phyloP scores from a whole-genome alignment of 2,888 invertebrate genomes.

The Octonoba sinensis region DNA sequence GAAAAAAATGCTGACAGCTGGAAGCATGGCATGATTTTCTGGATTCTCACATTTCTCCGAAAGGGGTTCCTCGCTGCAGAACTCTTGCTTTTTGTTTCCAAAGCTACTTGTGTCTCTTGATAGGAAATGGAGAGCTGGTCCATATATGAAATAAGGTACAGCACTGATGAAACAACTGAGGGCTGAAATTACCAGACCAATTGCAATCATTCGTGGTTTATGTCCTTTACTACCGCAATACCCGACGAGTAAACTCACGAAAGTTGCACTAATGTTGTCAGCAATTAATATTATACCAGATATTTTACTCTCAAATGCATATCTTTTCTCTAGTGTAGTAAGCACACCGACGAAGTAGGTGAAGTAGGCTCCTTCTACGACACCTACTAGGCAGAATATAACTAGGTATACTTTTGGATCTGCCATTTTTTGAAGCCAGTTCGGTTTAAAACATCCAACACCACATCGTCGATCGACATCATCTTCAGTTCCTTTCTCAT shows the following conservation, averaged over 20 bases:
- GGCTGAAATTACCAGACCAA: constrained; percentile 59
- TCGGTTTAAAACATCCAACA: constrained; percentile 65
- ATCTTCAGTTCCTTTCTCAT: constrained; percentile 3
- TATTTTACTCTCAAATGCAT: constrained; percentile 65
- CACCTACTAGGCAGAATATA: constrained; percentile 63
- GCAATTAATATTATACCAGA: constrained; percentile 66
- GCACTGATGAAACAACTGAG: constrained; percentile 61
- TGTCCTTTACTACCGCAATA: constrained; percentile 64
- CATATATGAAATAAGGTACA: constrained; percentile 66
- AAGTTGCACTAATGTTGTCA: constrained; percentile 62
- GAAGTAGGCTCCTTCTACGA: constrained; percentile 66
- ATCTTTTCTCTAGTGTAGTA: constrained; percentile 66
- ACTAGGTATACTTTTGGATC: constrained; percentile 66
- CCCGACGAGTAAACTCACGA: constrained; percentile 62
- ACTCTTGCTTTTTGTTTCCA: constrained; percentile 27
- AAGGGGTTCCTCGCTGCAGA: constrained; percentile 15
- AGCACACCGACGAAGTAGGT: constrained; percentile 65
- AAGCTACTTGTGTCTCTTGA: constrained; percentile 1
- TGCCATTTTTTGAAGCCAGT: constrained; percentile 65
- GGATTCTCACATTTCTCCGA: constrained; percentile 24
- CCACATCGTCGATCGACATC: constrained; percentile 56
- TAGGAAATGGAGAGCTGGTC: constrained; percentile 61
- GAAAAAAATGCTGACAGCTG: constrained; percentile 63
- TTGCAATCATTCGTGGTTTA: constrained; percentile 61
- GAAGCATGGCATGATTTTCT: constrained; percentile 30